Conservation (phyloP, 2,888 invertebrate genomes). For the Actias luna region DNA sequence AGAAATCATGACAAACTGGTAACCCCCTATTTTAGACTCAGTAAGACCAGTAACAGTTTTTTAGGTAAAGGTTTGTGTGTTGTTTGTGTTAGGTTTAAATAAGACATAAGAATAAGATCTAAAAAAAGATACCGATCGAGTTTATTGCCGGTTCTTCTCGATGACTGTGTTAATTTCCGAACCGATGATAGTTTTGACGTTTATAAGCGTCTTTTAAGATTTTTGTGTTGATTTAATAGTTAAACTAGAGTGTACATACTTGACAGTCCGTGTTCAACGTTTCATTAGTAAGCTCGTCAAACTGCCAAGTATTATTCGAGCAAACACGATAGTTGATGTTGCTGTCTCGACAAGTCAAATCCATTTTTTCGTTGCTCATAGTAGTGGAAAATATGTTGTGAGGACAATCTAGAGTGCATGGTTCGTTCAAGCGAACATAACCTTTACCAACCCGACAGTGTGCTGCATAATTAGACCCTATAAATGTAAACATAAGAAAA, state of each 20-base stretch:
- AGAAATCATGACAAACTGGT: too few species aligned
- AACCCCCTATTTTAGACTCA: too few species aligned
- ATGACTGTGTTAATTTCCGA: too few species aligned
- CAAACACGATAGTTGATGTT: conserved; percentile 53
- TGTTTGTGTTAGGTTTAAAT: too few species aligned
- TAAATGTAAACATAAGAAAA: neutral
- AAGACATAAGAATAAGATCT: too few species aligned
- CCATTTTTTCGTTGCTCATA: conserved; percentile 39
- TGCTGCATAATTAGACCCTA: conserved; percentile 50
- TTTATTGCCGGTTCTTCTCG: too few species aligned
- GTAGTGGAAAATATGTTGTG: conserved; percentile 37
- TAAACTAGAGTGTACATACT: conserved; percentile 33
- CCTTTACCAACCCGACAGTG: conserved; percentile 51
- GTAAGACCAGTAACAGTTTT: too few species aligned
- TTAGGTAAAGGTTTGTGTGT: too few species aligned
- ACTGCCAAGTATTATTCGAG: conserved; percentile 27
- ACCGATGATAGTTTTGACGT: too few species aligned
- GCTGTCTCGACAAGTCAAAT: conserved; percentile 61
- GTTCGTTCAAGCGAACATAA: conserved; percentile 59
- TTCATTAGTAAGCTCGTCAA: conserved; percentile 32
- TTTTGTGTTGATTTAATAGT: neutral
- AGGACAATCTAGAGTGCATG: conserved; percentile 54
- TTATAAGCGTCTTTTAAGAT: too few species aligned
- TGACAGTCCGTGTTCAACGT: conserved; percentile 38
- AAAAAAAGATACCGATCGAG: too few species aligned